Evolutionary conservation across 37 sponge, comb jelly and placozoan genomes (phyloP).

Genomic region (Aphrocallistes beatrix): DNA sequence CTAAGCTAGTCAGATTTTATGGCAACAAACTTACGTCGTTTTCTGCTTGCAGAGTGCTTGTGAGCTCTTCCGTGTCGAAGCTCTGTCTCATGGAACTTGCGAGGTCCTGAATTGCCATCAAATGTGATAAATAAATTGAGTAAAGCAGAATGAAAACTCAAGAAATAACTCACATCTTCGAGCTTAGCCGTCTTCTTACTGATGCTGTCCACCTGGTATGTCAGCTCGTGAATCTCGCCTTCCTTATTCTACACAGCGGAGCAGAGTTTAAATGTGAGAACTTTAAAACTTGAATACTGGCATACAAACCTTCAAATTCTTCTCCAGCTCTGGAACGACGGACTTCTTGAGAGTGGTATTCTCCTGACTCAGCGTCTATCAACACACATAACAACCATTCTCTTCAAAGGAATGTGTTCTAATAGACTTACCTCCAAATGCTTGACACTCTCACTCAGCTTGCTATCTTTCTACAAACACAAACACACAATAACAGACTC

Average conservation of each 20-base stretch:
- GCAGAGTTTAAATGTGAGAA: too few relatives aligned
- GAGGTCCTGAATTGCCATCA: too few relatives aligned
- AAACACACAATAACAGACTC: too few relatives aligned
- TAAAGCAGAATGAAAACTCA: too few relatives aligned
- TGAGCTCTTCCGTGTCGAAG: background rate
- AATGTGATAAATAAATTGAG: too few relatives aligned
- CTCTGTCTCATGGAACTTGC: background rate
- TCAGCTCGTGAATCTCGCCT: background rate
- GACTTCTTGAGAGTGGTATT: background rate
- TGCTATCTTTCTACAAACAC: background rate
- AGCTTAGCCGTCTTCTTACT: background rate
- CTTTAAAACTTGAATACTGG: too few relatives aligned
- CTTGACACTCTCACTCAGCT: background rate
- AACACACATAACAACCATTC: background rate
- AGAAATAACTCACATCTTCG: too few relatives aligned
- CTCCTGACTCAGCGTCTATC: background rate
- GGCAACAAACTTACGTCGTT: background rate
- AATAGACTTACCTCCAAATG: background rate
- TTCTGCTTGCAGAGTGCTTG: background rate
- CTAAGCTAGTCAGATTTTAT: background rate
- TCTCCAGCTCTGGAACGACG: background rate
- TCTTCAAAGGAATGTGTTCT: background rate
- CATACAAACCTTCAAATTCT: background rate
- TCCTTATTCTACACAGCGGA: background rate
- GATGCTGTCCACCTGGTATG: background rate